Evolutionary conservation across 2,113 vertebrate species (phyloP).

Genomic region (Ammospiza nelsoni): DNA sequence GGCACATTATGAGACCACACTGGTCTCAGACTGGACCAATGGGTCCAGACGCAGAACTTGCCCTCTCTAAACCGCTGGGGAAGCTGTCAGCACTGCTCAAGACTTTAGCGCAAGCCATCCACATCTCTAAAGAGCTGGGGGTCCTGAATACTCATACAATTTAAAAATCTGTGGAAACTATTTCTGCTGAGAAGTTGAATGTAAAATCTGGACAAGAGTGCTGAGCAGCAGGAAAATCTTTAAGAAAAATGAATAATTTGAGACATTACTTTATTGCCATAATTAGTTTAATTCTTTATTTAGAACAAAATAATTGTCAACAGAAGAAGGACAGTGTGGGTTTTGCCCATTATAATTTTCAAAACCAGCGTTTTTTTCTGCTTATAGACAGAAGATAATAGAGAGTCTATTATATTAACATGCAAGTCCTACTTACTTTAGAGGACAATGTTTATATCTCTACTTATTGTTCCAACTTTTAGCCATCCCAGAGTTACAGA

Average conservation of each 20-base stretch:
- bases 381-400: not conserved
- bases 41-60: not conserved
- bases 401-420: not conserved
- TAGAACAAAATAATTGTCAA: not conserved
- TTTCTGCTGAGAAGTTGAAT: not conserved
- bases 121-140: not conserved
- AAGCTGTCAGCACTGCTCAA: not conserved
- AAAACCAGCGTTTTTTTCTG: not conserved
- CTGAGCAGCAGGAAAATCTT: not conserved
- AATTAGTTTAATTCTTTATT: not conserved
- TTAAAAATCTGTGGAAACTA: not conserved
- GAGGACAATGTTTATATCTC: not conserved
- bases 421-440: not conserved
- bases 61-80: not conserved
- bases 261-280: not conserved
- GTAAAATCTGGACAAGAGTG: not conserved
- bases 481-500: not conserved
- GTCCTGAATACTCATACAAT: not conserved
- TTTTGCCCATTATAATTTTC: not conserved
- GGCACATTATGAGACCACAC: not conserved
- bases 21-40: not conserved
- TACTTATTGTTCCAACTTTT: not conserved
- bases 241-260: not conserved
- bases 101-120: not conserved
- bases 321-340: not conserved